Percentiles rank a stretch among this genome's conserved stretches.
Conservation (phyloP, 1,140 invertebrate species). For the Triops cancriformis region DNA sequence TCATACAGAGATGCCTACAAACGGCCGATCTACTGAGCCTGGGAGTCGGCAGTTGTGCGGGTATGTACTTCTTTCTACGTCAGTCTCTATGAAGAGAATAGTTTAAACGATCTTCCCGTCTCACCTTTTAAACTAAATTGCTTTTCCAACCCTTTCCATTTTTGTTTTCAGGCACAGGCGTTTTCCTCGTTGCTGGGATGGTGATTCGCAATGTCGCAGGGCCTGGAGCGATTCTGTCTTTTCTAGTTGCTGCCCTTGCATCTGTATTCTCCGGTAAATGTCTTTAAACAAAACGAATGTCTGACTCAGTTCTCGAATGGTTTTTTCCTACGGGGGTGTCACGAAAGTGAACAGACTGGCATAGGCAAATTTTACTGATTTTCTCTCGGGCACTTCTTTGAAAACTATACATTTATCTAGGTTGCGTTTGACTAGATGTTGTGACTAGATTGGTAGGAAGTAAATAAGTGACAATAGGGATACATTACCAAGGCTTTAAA, state of each 20-base stretch:
- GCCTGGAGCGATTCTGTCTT: slow-evolving; percentile 76
- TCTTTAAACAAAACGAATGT: background rate
- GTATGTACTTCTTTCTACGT: background rate
- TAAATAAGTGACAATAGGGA: background rate
- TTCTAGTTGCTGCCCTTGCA: slow-evolving; percentile 76
- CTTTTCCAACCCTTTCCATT: background rate
- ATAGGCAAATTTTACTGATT: slow-evolving; percentile 1
- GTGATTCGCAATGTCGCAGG: slow-evolving; percentile 79
- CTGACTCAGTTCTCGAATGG: background rate
- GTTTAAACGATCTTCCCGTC: background rate
- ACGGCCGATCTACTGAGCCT: background rate
- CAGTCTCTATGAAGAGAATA: background rate
- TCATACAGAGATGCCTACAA: background rate
- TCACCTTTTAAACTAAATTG: background rate
- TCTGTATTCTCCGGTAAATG: slow-evolving; percentile 74
- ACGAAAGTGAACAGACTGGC: background rate
- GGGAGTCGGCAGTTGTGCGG: slow-evolving; percentile 2
- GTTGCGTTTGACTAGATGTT: too few species aligned
- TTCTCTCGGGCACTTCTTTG: background rate
- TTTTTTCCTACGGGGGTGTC: background rate
- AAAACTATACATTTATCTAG: too few species aligned
- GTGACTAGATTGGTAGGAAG: too few species aligned
- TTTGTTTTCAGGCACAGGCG: slow-evolving; percentile 62
- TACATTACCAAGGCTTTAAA: background rate
- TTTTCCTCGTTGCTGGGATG: slow-evolving; percentile 84